Conservation (phyloP, 2,113 vertebrate species). For the Pogona vitticeps region DNA sequence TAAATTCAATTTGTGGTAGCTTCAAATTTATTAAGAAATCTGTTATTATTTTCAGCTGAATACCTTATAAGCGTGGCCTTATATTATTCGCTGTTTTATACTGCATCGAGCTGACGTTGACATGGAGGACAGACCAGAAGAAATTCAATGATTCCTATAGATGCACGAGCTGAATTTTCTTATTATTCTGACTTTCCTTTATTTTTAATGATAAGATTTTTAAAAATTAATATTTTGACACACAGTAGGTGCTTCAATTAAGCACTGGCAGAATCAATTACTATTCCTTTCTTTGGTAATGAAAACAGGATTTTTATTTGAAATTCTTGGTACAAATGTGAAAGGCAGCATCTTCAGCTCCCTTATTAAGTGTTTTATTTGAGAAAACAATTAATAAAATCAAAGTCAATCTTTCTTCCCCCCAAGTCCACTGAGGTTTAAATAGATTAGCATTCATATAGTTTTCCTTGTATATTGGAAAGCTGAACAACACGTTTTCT, state of each 20-base stretch:
- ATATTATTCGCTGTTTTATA: neutral
- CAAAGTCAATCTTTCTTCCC: conserved; percentile 58
- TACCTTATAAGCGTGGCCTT: neutral
- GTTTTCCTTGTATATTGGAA: conserved; percentile 63
- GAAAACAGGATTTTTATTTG: conserved; percentile 65
- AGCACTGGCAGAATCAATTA: conserved; percentile 62
- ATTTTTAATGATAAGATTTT: conserved; percentile 50
- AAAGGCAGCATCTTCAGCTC: conserved; percentile 41
- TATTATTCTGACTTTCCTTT: conserved; percentile 41
- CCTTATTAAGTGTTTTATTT: conserved; percentile 50
- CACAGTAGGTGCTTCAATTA: conserved; percentile 54
- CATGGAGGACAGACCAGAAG: neutral
- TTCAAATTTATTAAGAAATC: neutral
- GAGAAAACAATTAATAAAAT: conserved; percentile 68
- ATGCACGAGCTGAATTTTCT: conserved; percentile 10
- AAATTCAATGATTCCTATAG: conserved; percentile 33
- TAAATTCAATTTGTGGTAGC: neutral
- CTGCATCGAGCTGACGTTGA: neutral
- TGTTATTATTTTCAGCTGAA: neutral
- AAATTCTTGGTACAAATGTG: conserved; percentile 54
- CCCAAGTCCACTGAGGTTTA: conserved; percentile 57
- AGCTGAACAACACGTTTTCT: conserved; percentile 62
- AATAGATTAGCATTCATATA: conserved; percentile 62
- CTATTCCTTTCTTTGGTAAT: conserved; percentile 51
- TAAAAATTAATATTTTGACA: conserved; percentile 59